phyloP scores from a whole-genome alignment of 2,888 invertebrate species.

The Punctoribates punctum region DNA sequence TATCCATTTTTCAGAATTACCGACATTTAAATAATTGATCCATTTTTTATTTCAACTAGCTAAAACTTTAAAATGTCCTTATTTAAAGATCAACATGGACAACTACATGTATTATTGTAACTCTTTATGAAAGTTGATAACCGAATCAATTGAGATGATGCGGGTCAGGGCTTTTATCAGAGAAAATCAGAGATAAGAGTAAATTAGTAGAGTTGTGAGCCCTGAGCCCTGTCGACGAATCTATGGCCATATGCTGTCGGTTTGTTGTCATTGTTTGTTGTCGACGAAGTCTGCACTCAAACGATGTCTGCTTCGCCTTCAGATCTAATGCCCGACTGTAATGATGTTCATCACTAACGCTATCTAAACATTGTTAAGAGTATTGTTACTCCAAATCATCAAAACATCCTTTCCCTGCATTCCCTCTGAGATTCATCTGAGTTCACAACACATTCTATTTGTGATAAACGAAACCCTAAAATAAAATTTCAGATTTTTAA shows the following conservation, averaged over 20 bases:
- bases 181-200: not conserved
- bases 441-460: not conserved
- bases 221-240: too few relatives aligned
- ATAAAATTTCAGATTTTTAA: too few relatives aligned
- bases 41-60: too few relatives aligned
- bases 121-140: too few relatives aligned
- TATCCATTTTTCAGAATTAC: too few relatives aligned
- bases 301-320: not conserved
- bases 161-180: too few relatives aligned
- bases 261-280: not conserved
- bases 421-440: slow-evolving; percentile 15
- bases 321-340: not conserved
- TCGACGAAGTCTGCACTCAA: too few relatives aligned
- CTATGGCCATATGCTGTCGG: not conserved
- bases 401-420: slow-evolving; percentile 16
- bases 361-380: slow-evolving; percentile 30
- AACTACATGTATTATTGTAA: too few relatives aligned
- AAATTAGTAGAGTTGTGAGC: not conserved
- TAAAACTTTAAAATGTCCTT: too few relatives aligned
- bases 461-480: not conserved
- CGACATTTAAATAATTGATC: too few relatives aligned
- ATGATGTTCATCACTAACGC: slow-evolving; percentile 21
- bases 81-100: too few relatives aligned
- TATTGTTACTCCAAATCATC: slow-evolving; percentile 25
- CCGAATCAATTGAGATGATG: too few relatives aligned